These are phyloP conservation scores for Drosophila nr. perissopoda DNA, from an alignment of 2,888 invertebrate genomes.

Conservation along the genomic window DNA sequence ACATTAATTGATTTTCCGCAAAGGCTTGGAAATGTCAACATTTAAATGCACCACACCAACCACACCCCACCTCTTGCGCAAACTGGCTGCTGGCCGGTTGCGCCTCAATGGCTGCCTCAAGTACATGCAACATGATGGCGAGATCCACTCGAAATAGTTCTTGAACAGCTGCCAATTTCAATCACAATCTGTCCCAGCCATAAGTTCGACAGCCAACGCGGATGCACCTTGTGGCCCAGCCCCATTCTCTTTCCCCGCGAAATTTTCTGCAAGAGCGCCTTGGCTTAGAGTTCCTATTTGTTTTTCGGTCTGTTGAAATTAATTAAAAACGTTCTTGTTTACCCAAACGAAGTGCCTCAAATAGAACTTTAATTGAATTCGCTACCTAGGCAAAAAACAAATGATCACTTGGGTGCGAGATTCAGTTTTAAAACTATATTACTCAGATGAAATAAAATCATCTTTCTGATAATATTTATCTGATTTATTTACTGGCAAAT, in stretches of 20 bases:
- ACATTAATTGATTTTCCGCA: conserved; percentile 23
- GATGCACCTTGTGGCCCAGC: conserved; percentile 33
- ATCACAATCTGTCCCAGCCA: conserved; percentile 27
- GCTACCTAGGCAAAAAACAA: conserved; percentile 40
- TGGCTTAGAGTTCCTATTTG: conserved; percentile 66
- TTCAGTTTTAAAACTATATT: conserved; percentile 53
- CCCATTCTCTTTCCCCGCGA: conserved; percentile 24
- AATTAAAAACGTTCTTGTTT: conserved; percentile 82
- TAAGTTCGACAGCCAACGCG: conserved; percentile 53
- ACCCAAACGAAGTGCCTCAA: conserved; percentile 71
- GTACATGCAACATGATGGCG: conserved; percentile 29
- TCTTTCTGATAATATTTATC: conserved; percentile 27
- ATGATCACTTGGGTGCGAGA: conserved; percentile 51
- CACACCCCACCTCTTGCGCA: neutral
- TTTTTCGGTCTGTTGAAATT: conserved; percentile 83
- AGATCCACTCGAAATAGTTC: conserved; percentile 62
- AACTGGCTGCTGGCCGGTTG: conserved; percentile 16
- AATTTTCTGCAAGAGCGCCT: conserved; percentile 69
- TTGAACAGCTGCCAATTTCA: conserved; percentile 76
- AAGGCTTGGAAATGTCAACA: conserved; percentile 44
- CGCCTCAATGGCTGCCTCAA: conserved; percentile 60
- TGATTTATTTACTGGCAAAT: conserved; percentile 28
- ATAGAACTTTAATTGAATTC: conserved; percentile 74
- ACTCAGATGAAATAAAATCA: conserved; percentile 16
- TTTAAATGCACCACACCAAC: conserved; percentile 18